Conservation (phyloP, 2,113 vertebrate genomes). For the Periophthalmus modestus region DNA sequence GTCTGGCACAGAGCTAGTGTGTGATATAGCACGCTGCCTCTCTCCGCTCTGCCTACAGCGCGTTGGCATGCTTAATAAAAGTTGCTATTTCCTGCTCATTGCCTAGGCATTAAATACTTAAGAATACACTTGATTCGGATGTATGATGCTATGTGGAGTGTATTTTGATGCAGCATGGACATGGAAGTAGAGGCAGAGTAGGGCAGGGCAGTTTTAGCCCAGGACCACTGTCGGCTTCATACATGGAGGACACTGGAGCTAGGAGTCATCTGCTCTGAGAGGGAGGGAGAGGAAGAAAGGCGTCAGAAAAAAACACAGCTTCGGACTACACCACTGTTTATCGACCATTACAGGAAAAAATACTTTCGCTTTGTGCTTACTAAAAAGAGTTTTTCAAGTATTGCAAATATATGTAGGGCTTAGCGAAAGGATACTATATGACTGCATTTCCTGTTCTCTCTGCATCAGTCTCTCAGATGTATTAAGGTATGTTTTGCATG, state of each 20-base stretch:
- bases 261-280: slow-evolving; percentile 67
- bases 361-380: slow-evolving; percentile 64
- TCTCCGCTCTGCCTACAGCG: slow-evolving; percentile 50
- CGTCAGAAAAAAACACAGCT: slow-evolving; percentile 72
- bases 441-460: slow-evolving; percentile 56
- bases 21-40: slow-evolving; percentile 62
- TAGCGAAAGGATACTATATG: slow-evolving; percentile 59
- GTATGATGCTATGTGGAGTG: slow-evolving; percentile 81
- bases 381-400: slow-evolving; percentile 64
- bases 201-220: slow-evolving; percentile 66
- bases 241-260: slow-evolving; percentile 69
- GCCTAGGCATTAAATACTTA: slow-evolving; percentile 57
- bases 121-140: slow-evolving; percentile 79
- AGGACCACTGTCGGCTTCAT: slow-evolving; percentile 76
- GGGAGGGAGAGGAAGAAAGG: slow-evolving; percentile 75
- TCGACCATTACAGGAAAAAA: slow-evolving; percentile 62
- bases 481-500: slow-evolving; percentile 81
- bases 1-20: slow-evolving; percentile 51
- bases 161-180: slow-evolving; percentile 38
- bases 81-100: slow-evolving; percentile 73
- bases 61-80: slow-evolving; percentile 76
- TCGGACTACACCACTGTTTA: slow-evolving; percentile 67
- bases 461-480: slow-evolving; percentile 71
- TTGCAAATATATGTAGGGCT: slow-evolving; percentile 44
- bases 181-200: slow-evolving; percentile 50